Conservation (phyloP, 2,113 vertebrate species). For the Lipophrys pholis region DNA sequence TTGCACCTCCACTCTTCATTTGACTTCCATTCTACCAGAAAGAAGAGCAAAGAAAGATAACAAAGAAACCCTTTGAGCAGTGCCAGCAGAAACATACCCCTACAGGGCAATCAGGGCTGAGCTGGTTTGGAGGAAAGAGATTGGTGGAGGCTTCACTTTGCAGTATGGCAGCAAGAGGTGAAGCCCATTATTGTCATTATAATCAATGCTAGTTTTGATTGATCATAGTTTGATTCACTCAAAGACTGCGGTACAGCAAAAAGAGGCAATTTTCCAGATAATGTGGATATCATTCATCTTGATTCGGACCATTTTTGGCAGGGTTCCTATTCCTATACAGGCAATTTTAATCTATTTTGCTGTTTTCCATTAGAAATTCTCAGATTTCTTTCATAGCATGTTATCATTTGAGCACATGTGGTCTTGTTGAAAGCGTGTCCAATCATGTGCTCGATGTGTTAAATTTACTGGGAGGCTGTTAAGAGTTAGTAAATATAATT, state of each 20-base stretch:
- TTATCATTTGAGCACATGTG: too few species aligned
- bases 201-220: background rate
- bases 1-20: slow-evolving; percentile 43
- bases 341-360: too few species aligned
- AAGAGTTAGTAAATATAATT: too few species aligned
- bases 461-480: too few species aligned
- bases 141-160: slow-evolving; percentile 4
- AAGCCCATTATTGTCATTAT: slow-evolving; percentile 1
- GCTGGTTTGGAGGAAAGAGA: slow-evolving; percentile 1
- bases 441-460: too few species aligned
- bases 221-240: background rate
- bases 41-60: slow-evolving; percentile 2
- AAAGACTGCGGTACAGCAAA: background rate
- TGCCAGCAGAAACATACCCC: background rate
- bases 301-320: too few species aligned
- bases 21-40: slow-evolving; percentile 44
- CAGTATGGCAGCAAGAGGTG: slow-evolving; percentile 24
- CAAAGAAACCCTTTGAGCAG: slow-evolving; percentile 1
- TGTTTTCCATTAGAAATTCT: too few species aligned
- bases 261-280: too few species aligned
- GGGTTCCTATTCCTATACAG: too few species aligned
- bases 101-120: slow-evolving; percentile 25
- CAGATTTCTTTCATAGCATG: too few species aligned
- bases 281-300: too few species aligned
- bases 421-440: too few species aligned